Conservation (phyloP, 92 coral and sea anemone genomes). For the Phenganax stokvisi region DNA sequence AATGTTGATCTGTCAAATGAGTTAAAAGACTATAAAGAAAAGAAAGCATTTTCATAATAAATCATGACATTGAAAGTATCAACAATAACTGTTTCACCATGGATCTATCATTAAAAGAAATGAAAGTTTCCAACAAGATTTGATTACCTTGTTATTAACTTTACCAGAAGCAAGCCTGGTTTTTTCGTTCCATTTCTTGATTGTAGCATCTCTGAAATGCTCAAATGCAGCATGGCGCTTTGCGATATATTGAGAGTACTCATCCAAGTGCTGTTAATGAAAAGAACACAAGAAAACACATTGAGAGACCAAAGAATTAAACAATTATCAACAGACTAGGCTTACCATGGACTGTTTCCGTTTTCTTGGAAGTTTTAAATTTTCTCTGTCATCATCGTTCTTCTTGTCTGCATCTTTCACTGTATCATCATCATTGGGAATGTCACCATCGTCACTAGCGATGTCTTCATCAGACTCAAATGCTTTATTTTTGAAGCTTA, state of each 20-base stretch:
- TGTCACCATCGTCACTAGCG: slow-evolving; percentile 75
- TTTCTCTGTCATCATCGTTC: background rate
- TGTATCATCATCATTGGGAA: too few species aligned
- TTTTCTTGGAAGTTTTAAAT: slow-evolving; percentile 59
- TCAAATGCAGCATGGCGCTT: slow-evolving; percentile 82
- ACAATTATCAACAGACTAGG: too few species aligned
- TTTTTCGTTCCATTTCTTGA: slow-evolving; percentile 94
- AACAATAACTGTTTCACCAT: background rate
- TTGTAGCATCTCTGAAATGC: slow-evolving; percentile 65
- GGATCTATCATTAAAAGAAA: background rate
- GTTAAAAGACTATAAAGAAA: slow-evolving; percentile 66
- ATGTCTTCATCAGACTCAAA: slow-evolving; percentile 70
- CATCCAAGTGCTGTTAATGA: slow-evolving; percentile 50
- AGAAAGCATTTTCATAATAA: background rate
- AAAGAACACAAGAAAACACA: background rate
- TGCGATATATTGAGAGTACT: slow-evolving; percentile 59
- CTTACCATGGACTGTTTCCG: slow-evolving; percentile 69
- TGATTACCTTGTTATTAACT: slow-evolving; percentile 76
- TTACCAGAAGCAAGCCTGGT: slow-evolving; percentile 88
- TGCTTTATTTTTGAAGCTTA: slow-evolving; percentile 46
- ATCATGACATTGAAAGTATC: background rate
- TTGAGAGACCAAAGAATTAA: background rate
- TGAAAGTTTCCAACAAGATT: background rate
- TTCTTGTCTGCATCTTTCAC: too few species aligned
- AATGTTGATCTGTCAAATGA: slow-evolving; percentile 69